Conservation (phyloP, 2,113 vertebrate species). For the Apus apus region DNA sequence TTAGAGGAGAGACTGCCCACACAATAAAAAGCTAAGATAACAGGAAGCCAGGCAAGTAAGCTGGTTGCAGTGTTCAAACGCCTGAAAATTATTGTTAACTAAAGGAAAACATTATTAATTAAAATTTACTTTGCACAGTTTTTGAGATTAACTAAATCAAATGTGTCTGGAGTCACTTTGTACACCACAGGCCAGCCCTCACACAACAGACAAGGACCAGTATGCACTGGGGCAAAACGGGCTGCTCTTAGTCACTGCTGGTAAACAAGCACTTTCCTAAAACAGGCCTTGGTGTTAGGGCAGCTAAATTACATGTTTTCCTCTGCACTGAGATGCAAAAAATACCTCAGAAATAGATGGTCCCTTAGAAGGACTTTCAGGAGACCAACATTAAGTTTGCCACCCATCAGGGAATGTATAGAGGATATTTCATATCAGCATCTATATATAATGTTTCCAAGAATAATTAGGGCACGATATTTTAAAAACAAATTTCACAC, state of each 20-base stretch:
- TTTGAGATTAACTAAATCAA: neutral
- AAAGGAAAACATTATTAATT: neutral
- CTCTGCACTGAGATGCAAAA: neutral
- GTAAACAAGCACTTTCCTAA: neutral
- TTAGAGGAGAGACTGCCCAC: neutral
- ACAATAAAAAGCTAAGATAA: neutral
- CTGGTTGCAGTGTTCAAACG: neutral
- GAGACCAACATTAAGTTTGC: neutral
- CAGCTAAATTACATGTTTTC: neutral
- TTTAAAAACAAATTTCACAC: slow-evolving; percentile 26
- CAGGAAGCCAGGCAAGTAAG: neutral
- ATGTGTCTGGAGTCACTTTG: neutral
- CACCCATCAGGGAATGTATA: neutral
- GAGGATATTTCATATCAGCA: neutral
- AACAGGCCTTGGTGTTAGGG: neutral
- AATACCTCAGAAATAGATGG: neutral
- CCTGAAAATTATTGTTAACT: too few relatives aligned
- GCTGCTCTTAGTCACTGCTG: neutral
- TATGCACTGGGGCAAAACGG: neutral
- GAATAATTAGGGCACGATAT: neutral
- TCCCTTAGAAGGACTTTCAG: neutral
- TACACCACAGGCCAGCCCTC: neutral
- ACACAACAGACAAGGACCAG: neutral
- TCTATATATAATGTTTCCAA: neutral
- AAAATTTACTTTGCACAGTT: neutral